Evolutionary conservation across 2,797 vertebrate species (phyloP).

Genomic region (Pseudochromis fuscus): DNA sequence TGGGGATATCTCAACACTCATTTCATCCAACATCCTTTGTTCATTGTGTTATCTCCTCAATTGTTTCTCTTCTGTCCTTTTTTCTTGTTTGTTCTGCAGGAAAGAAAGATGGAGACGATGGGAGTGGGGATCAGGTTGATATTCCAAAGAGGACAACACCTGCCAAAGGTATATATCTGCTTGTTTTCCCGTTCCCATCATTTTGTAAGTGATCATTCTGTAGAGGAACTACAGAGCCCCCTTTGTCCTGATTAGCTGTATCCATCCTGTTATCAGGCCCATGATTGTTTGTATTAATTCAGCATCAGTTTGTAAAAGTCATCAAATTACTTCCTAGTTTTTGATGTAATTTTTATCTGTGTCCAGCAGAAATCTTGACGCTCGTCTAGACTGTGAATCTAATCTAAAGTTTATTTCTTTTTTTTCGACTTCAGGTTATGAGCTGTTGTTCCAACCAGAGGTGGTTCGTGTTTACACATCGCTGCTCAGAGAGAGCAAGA

Average conservation of each 20-base stretch:
- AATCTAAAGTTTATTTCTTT: neutral
- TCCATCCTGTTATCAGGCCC: too few relatives aligned
- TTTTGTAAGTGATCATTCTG: neutral
- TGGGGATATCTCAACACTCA: slow-evolving; percentile 26
- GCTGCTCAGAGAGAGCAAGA: slow-evolving; percentile 93
- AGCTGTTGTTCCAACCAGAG: slow-evolving; percentile 96
- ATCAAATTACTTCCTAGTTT: too few relatives aligned
- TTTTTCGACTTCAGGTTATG: slow-evolving; percentile 87
- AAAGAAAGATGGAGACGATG: slow-evolving; percentile 91
- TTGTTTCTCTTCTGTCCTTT: neutral
- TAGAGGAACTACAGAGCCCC: neutral
- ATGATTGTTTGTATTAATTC: too few relatives aligned
- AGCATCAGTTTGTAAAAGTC: too few relatives aligned
- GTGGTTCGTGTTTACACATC: slow-evolving; percentile 96
- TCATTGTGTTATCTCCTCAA: neutral
- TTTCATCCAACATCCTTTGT: neutral
- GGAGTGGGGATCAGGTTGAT: slow-evolving; percentile 88
- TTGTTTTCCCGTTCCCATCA: neutral
- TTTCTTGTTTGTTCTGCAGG: slow-evolving; percentile 77
- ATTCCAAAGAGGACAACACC: slow-evolving; percentile 95
- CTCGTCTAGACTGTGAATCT: neutral
- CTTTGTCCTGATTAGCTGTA: neutral
- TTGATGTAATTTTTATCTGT: neutral
- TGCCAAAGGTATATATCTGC: slow-evolving; percentile 89
- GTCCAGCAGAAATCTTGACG: neutral